Evolutionary conservation across 2,797 vertebrate species (phyloP).

Genomic region (Sebastiscus tertius): DNA sequence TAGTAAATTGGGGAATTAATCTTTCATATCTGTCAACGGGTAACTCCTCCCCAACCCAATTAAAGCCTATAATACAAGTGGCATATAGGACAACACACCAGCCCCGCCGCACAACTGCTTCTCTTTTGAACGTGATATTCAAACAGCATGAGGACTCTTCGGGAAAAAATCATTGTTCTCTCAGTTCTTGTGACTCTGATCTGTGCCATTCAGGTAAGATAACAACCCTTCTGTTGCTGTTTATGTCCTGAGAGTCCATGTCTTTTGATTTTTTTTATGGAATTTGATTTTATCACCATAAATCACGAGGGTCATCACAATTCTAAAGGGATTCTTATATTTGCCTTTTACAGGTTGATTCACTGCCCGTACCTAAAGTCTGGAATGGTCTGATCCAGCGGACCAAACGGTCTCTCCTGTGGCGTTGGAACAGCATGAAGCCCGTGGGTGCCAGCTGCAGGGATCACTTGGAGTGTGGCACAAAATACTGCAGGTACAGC

Average conservation of each 20-base stretch:
- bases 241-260: background rate
- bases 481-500: slow-evolving; percentile 81
- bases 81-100: background rate
- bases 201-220: slow-evolving; percentile 72
- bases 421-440: slow-evolving; percentile 86
- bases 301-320: background rate
- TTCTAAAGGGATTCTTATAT: background rate
- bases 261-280: background rate
- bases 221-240: background rate
- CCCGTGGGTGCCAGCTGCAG: slow-evolving; percentile 81
- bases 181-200: slow-evolving; percentile 67
- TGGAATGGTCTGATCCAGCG: slow-evolving; percentile 75
- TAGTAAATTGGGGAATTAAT: slow-evolving; percentile 16
- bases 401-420: slow-evolving; percentile 82
- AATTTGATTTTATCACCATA: background rate
- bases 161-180: slow-evolving; percentile 56
- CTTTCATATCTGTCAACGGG: background rate
- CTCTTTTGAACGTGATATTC: background rate
- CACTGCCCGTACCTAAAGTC: slow-evolving; percentile 65
- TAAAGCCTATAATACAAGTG: slow-evolving; percentile 65
- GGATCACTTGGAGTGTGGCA: slow-evolving; percentile 80
- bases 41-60: slow-evolving; percentile 65
- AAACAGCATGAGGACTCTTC: slow-evolving; percentile 63
- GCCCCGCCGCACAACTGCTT: slow-evolving; percentile 6
- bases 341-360: slow-evolving; percentile 66